These are phyloP conservation scores for Scopus umbretta DNA, from an alignment of 2,113 vertebrate species.

Conservation along the genomic window DNA sequence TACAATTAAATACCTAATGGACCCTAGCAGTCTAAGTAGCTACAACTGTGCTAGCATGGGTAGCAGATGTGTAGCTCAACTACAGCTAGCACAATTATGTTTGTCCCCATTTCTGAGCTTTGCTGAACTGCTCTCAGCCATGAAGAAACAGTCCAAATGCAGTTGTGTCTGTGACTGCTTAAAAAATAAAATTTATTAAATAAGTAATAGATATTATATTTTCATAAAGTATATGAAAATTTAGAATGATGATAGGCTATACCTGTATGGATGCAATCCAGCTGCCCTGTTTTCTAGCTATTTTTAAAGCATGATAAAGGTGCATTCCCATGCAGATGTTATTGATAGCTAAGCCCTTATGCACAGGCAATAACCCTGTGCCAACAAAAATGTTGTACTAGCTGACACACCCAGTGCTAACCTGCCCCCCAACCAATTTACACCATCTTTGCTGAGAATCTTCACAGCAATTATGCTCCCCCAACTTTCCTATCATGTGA, in stretches of 20 bases:
- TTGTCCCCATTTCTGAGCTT: neutral
- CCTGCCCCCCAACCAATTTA: neutral
- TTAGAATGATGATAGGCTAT: neutral
- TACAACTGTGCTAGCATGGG: neutral
- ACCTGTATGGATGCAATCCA: neutral
- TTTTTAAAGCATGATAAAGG: neutral
- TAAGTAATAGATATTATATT: neutral
- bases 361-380: neutral
- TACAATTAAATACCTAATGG: neutral
- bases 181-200: neutral
- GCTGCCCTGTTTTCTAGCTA: neutral
- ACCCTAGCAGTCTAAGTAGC: neutral
- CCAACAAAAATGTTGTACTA: neutral
- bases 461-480: neutral
- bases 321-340: neutral
- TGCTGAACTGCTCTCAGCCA: neutral
- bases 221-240: neutral
- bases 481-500: neutral
- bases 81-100: neutral
- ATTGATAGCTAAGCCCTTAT: neutral
- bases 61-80: neutral
- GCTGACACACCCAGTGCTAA: neutral
- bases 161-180: neutral
- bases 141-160: neutral
- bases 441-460: neutral